These are phyloP conservation scores for Idaea straminata DNA, from an alignment of 2,888 invertebrate genomes.

Conservation along the genomic window DNA sequence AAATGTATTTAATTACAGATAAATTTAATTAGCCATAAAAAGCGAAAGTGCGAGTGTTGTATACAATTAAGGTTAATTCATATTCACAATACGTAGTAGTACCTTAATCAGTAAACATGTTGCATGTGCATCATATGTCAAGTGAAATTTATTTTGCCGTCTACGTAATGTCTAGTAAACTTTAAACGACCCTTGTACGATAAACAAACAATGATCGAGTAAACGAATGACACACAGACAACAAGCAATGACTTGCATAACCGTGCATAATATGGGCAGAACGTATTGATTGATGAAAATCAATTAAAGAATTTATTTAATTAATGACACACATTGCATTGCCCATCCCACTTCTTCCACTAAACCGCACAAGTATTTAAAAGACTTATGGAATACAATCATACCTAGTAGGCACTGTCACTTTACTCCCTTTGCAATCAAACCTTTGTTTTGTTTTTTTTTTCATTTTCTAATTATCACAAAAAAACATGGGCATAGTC, in stretches of 20 bases:
- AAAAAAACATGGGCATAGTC: too few relatives aligned
- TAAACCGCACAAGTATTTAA: neutral
- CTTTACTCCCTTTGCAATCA: too few relatives aligned
- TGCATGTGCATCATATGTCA: slow-evolving; percentile 33
- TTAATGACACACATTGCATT: neutral
- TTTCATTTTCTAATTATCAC: too few relatives aligned
- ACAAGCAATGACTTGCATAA: neutral
- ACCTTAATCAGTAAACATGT: slow-evolving; percentile 23
- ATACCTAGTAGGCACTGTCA: too few relatives aligned
- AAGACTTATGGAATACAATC: too few relatives aligned
- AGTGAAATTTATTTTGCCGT: slow-evolving; percentile 45
- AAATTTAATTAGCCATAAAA: slow-evolving; percentile 4
- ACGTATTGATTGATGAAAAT: neutral
- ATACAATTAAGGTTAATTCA: slow-evolving; percentile 22
- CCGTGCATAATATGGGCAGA: neutral
- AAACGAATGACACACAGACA: neutral
- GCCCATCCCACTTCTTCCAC: neutral
- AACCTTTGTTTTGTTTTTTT: too few relatives aligned
- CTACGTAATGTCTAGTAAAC: slow-evolving; percentile 33
- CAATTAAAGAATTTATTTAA: neutral
- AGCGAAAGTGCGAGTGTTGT: slow-evolving; percentile 8
- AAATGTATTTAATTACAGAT: neutral
- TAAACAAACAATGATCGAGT: slow-evolving; percentile 15
- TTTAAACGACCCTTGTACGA: slow-evolving; percentile 9
- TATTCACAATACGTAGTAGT: slow-evolving; percentile 29